Base-by-base conservation (phyloP, 2,888 invertebrate genomes). In the Ptycholaimellus sp. region DNA sequence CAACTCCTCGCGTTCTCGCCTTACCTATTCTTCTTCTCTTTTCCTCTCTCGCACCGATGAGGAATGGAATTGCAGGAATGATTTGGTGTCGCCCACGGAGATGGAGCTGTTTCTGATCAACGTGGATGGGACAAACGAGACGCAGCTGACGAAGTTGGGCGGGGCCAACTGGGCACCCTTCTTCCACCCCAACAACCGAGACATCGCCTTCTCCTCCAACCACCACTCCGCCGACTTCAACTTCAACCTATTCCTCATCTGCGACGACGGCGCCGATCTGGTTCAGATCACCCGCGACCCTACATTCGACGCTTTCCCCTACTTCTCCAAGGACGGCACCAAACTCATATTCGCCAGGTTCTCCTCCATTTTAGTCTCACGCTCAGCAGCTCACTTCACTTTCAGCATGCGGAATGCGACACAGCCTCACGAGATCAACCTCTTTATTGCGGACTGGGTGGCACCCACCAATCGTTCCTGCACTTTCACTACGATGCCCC, bases 141-240 rank as follows among this genome's bases (percentile, higher is more conserved):
- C 39, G 21, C 51, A 53, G 35, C 44, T 53, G 32, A 53, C 53
- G 0, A 22, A 47, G 17, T 37, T 53, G 3, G 48, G 47, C 17
- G 44, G 43, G 23, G 50, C 53, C 28, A 53, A 45, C 38, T 53
- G 53, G 53, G 53, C 53, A 2, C 53, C 53, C 2, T 53, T 50
- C 39, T 53, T 49, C 28, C 44, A 42, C 30, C 51, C 51, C 38
- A 48, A 49, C 37, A 49, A 46, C 34, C 32, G 45, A 20, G 28
- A 36, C 11, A 38, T 47, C 16, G 36, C 49, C 18, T 47, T 48
- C 38, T 41, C 41, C 9, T 34, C 42, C 9, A 44, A 50, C 32
- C 38, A 38, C 41, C 37, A 43, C 14, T 33, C 33, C 13, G 40
- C 33, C 11, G 48, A 46, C 13, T 53, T 51, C 35, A 48, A 46